Evolutionary conservation across 2,113 vertebrate species (phyloP).

Genomic region (Malurus alboscapulatus): DNA sequence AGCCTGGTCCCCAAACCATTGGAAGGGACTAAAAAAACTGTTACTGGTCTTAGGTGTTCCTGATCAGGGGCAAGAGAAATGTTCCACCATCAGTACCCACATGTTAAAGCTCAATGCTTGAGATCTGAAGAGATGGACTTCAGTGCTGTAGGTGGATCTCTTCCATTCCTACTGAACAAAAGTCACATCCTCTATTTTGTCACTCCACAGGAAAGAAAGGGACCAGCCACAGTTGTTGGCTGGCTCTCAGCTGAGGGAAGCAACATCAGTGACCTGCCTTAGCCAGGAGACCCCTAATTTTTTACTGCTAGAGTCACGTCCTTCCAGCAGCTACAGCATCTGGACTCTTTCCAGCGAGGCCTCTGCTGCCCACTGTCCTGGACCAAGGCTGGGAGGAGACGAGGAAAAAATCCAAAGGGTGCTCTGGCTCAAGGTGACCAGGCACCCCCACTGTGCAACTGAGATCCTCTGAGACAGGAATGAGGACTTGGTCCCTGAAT

Average conservation of each 20-base stretch:
- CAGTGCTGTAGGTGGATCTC: background rate
- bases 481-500: background rate
- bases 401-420: background rate
- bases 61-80: background rate
- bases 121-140: background rate
- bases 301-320: background rate
- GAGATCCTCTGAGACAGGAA: background rate
- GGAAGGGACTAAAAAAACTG: background rate
- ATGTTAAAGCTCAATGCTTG: background rate
- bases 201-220: background rate
- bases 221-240: background rate
- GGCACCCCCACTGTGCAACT: background rate
- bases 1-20: background rate
- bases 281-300: background rate
- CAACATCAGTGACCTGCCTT: background rate
- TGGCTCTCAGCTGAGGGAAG: background rate
- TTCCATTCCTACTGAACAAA: background rate
- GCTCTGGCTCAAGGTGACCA: background rate
- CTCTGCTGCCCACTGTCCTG: background rate
- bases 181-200: background rate
- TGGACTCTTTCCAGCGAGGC: background rate
- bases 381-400: background rate
- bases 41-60: background rate
- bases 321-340: background rate
- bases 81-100: background rate